Evolutionary conservation across 2,797 vertebrate species (phyloP).

Genomic region (Sebastes diploproa): DNA sequence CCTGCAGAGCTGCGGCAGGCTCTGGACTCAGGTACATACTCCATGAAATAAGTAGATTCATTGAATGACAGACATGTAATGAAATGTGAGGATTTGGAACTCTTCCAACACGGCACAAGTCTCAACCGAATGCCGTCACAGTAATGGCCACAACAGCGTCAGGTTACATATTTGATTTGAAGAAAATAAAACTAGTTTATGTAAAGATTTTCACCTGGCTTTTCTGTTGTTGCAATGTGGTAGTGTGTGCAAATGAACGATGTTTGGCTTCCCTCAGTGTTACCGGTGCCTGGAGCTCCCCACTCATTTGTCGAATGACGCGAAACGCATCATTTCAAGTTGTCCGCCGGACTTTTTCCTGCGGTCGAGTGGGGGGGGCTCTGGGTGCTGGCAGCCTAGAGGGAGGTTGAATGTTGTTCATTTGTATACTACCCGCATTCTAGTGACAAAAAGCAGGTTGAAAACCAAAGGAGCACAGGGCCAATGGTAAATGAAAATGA

Average conservation of each 20-base stretch:
- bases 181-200: background rate
- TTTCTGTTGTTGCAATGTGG: no score
- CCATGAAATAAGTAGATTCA: background rate
- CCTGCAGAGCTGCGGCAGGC: constrained; percentile 79
- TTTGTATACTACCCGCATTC: background rate
- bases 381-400: no score
- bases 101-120: background rate
- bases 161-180: no score
- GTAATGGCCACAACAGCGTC: background rate
- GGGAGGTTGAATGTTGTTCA: background rate
- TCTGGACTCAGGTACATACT: constrained; percentile 77
- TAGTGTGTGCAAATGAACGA: no score
- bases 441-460: background rate
- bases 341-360: no score
- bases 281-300: no score
- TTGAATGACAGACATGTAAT: background rate
- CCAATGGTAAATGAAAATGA: background rate
- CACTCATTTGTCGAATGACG: no score
- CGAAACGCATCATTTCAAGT: no score
- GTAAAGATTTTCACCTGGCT: no score
- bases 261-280: no score
- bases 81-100: background rate
- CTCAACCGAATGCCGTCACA: background rate
- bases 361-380: no score
- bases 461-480: background rate